Conservation (phyloP, 35 echinoderm and acorn worm genomes). For the Ophiothrix spiculata region DNA sequence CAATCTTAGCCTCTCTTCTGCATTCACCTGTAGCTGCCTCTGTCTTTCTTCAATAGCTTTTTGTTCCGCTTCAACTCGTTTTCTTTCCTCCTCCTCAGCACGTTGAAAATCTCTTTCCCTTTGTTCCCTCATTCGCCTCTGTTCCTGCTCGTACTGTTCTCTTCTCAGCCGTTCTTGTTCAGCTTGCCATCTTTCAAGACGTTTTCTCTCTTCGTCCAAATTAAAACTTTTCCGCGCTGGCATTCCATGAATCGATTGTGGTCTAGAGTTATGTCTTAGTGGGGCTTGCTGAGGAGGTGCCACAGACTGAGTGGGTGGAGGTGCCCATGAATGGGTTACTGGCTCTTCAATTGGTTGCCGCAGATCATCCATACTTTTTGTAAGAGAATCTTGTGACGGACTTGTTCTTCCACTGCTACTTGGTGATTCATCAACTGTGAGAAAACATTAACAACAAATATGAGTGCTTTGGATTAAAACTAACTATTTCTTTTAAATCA, state of each 20-base stretch:
- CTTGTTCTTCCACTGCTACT: not conserved
- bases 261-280: not conserved
- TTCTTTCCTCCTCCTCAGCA: constrained; percentile 61
- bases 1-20: constrained; percentile 28
- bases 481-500: no score
- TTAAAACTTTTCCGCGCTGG: constrained; percentile 64
- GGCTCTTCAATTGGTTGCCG: constrained; percentile 22
- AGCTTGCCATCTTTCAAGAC: constrained; percentile 81
- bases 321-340: not conserved
- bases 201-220: constrained; percentile 77
- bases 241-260: not conserved
- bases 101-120: constrained; percentile 56
- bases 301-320: not conserved
- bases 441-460: no score
- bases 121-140: constrained; percentile 61
- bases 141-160: constrained; percentile 78
- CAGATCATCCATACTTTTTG: constrained; percentile 31
- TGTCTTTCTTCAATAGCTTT: constrained; percentile 17
- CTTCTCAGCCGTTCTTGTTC: constrained; percentile 76
- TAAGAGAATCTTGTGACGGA: not conserved
- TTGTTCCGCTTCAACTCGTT: constrained; percentile 41
- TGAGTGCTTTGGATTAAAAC: no score
- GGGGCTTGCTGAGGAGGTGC: not conserved
- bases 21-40: constrained; percentile 18
- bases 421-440: not conserved